A percentile compares a stretch with the other conserved stretches of the same genome.
Conservation (phyloP, 2,797 vertebrate species). For the Hippoglossus hippoglossus region DNA sequence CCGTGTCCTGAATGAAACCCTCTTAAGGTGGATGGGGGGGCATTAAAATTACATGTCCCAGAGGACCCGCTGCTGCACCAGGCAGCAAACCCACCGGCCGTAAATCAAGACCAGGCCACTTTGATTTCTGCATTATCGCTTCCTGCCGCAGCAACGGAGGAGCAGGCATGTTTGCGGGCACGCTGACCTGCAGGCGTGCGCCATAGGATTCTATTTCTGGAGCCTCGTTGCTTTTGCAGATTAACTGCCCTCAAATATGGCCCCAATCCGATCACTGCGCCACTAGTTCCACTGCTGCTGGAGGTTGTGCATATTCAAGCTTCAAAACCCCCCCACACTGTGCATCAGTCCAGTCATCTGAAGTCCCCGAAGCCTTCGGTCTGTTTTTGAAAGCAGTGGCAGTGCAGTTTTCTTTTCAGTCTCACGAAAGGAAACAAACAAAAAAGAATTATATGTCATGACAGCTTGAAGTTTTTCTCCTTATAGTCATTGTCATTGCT, state of each 20-base stretch:
- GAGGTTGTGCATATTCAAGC: conserved; percentile 51
- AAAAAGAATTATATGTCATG: neutral
- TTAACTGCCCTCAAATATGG: conserved; percentile 71
- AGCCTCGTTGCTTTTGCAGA: conserved; percentile 68
- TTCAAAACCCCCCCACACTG: conserved; percentile 27
- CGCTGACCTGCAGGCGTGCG: conserved; percentile 47
- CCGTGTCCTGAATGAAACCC: conserved; percentile 45
- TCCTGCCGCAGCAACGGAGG: conserved; percentile 50
- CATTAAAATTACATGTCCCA: conserved; percentile 74
- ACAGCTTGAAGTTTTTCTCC: conserved; percentile 13
- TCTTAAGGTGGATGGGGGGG: conserved; percentile 35
- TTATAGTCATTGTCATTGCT: conserved; percentile 10
- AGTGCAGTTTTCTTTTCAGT: conserved; percentile 16
- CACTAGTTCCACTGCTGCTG: conserved; percentile 55
- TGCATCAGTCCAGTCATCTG: conserved; percentile 31
- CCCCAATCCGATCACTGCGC: conserved; percentile 56
- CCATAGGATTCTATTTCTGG: conserved; percentile 71
- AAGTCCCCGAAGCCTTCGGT: conserved; percentile 19
- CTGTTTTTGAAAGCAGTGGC: conserved; percentile 24
- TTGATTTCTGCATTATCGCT: conserved; percentile 68
- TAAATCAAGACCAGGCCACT: conserved; percentile 69
- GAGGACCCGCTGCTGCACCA: conserved; percentile 41
- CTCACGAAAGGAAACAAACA: conserved; percentile 3
- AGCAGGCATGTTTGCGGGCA: conserved; percentile 39
- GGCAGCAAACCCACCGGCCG: conserved; percentile 28